These are phyloP conservation scores for Calameuta pallipes DNA, from an alignment of 2,888 invertebrate species.

Conservation along the genomic window DNA sequence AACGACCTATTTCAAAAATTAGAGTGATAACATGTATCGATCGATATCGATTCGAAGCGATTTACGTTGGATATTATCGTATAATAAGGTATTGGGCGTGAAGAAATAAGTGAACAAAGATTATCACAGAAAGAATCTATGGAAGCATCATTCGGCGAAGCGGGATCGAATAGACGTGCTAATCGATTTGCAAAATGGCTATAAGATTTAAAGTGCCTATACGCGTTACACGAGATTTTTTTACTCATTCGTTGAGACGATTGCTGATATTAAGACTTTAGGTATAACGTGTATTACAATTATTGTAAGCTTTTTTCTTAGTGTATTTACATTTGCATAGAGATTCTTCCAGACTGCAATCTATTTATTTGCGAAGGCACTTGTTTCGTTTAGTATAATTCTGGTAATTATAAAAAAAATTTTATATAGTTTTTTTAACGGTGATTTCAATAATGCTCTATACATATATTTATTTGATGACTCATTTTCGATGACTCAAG, in stretches of 20 bases:
- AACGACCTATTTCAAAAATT: neutral
- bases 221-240: neutral
- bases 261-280: neutral
- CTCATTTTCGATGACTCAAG: neutral
- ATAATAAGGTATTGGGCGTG: neutral
- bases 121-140: neutral
- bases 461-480: too few species aligned
- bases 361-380: neutral
- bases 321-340: neutral
- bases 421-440: neutral
- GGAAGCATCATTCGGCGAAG: neutral
- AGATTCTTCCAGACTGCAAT: neutral
- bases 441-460: neutral
- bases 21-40: neutral
- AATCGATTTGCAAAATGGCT: neutral
- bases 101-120: neutral
- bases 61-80: neutral
- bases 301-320: neutral
- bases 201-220: neutral
- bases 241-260: neutral
- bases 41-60: too few species aligned
- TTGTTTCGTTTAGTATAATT: neutral
- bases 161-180: neutral
- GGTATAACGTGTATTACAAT: neutral
- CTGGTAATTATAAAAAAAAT: neutral